Percentiles rank a stretch among this genome's conserved stretches.
Evolutionary conservation across 1,140 invertebrate species (phyloP).

Genomic region (Holotrichia oblita): DNA sequence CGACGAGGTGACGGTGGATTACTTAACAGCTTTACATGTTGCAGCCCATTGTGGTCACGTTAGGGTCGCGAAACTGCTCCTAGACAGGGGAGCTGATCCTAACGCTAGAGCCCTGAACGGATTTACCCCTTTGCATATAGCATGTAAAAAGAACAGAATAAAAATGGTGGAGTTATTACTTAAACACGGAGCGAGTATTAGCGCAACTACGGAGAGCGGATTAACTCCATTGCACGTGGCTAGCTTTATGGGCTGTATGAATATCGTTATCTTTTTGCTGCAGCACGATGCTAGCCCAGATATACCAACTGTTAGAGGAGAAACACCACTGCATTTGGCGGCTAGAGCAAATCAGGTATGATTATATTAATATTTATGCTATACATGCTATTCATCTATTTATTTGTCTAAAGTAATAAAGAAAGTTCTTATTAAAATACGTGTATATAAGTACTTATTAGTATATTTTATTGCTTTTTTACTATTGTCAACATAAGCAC

Average conservation of each 20-base stretch:
- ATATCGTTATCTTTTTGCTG: slow-evolving; percentile 96
- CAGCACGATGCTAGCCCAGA: slow-evolving; percentile 95
- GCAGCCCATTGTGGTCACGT: slow-evolving; percentile 96
- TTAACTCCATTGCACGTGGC: slow-evolving; percentile 97
- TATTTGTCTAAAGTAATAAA: no score
- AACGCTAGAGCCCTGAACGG: slow-evolving; percentile 97
- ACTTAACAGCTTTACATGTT: slow-evolving; percentile 96
- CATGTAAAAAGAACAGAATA: slow-evolving; percentile 98
- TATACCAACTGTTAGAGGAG: slow-evolving; percentile 93
- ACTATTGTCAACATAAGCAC: no score
- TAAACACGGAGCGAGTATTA: slow-evolving; percentile 91
- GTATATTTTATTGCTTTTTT: no score
- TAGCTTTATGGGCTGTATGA: slow-evolving; percentile 99
- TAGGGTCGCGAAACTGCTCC: slow-evolving; percentile 91
- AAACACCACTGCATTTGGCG: slow-evolving; percentile 96
- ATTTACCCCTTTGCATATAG: slow-evolving; percentile 98
- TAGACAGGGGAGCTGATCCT: slow-evolving; percentile 95
- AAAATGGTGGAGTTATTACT: slow-evolving; percentile 95
- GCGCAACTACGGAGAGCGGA: slow-evolving; percentile 78
- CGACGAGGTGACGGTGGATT: slow-evolving; percentile 98
- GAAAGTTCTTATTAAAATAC: no score
- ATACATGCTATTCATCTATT: no score
- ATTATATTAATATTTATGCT: background rate
- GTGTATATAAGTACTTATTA: no score
- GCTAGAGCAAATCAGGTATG: slow-evolving; percentile 92